phyloP scores from a whole-genome alignment of 2,797 vertebrate species.

The Morelia viridis region DNA sequence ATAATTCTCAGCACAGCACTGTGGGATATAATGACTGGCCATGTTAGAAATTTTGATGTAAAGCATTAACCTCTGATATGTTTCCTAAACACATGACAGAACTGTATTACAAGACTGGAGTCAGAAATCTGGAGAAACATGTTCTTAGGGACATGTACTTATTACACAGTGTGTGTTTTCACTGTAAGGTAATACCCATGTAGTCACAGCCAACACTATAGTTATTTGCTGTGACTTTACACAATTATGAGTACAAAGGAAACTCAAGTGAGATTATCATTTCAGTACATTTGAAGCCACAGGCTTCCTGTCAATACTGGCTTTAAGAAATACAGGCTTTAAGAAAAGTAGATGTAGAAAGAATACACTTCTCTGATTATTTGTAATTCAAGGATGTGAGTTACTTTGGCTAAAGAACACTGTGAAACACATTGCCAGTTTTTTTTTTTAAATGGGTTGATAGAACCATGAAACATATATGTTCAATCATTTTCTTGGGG shows the following conservation, averaged over 20 bases:
- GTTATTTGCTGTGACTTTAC: not conserved
- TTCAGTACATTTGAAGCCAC: not conserved
- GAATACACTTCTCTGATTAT: not conserved
- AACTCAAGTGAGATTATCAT: not conserved
- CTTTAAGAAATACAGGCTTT: not conserved
- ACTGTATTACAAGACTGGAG: not conserved
- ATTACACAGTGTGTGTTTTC: not conserved
- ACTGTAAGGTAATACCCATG: not conserved
- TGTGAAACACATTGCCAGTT: not conserved
- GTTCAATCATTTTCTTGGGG: not conserved
- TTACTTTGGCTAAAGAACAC: not conserved
- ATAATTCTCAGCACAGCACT: not conserved
- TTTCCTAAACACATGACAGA: not conserved
- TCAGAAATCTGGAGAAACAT: not conserved
- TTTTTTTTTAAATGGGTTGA: not conserved
- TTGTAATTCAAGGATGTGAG: not conserved
- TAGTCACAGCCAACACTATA: not conserved
- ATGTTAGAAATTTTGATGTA: not conserved
- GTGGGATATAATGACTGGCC: not conserved
- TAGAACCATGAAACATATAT: not conserved
- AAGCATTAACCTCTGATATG: not conserved
- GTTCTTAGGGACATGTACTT: not conserved
- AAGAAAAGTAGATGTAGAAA: not conserved
- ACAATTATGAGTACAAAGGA: not conserved
- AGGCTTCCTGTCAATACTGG: not conserved